A percentile compares a stretch with the other conserved stretches of the same genome.
Evolutionary conservation across 1,140 invertebrate species (phyloP).

Genomic region (Paracyclopina nana): DNA sequence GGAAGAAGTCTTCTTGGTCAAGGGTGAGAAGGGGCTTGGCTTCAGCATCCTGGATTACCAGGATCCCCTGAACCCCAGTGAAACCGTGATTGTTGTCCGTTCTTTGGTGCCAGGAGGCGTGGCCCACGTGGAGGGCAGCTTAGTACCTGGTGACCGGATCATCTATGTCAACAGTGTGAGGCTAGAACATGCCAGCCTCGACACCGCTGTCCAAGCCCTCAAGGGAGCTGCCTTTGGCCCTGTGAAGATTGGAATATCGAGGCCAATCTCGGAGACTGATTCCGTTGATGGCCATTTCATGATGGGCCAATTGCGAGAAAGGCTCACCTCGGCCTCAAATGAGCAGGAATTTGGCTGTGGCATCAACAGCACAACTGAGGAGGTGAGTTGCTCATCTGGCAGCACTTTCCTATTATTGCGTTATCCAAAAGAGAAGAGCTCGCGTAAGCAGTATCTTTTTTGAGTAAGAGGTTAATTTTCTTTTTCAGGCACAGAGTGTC

Average conservation of each 20-base stretch:
- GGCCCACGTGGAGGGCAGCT: conserved; percentile 75
- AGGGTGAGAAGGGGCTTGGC: conserved; percentile 87
- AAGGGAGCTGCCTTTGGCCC: conserved; percentile 74
- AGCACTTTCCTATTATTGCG: no score
- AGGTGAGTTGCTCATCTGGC: no score
- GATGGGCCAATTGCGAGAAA: no score
- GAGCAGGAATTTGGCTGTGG: no score
- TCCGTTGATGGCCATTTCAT: no score
- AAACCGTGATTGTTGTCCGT: conserved; percentile 94
- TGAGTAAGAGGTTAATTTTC: no score
- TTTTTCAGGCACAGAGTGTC: no score
- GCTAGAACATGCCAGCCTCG: conserved; percentile 81
- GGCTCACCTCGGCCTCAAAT: no score
- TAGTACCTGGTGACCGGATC: conserved; percentile 90
- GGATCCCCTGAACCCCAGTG: conserved; percentile 81
- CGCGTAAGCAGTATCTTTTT: no score
- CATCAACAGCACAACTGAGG: no score
- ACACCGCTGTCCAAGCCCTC: conserved; percentile 88
- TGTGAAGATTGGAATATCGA: conserved; percentile 72
- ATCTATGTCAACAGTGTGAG: conserved; percentile 88
- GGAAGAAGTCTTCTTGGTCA: conserved; percentile 31
- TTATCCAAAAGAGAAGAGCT: no score
- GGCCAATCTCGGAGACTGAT: no score
- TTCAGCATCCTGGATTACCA: conserved; percentile 98
- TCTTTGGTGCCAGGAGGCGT: conserved; percentile 93